These are phyloP conservation scores for Saccostrea cuccullata DNA, from an alignment of 1,140 invertebrate genomes.

Conservation along the genomic window DNA sequence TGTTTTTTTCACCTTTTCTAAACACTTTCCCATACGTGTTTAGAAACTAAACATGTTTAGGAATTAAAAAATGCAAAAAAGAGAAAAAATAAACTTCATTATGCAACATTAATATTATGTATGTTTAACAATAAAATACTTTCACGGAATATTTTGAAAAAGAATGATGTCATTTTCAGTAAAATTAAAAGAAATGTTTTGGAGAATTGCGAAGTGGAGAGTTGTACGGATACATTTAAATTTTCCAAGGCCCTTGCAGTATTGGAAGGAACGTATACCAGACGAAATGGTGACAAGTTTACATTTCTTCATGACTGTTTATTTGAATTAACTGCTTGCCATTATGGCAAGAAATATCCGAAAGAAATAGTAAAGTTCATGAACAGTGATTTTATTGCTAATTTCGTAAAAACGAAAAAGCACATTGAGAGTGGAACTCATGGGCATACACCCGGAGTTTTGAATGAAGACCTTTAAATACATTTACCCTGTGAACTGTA, in stretches of 20 bases:
- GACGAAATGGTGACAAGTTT: background rate
- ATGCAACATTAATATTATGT: background rate
- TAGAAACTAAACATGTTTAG: too few species aligned
- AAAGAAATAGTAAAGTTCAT: background rate
- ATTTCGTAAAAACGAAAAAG: background rate
- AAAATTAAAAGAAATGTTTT: background rate
- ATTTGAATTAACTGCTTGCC: constrained; percentile 30
- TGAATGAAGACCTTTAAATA: background rate
- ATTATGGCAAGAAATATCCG: constrained; percentile 21
- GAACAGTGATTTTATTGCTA: background rate
- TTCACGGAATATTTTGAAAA: background rate
- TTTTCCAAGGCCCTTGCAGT: background rate
- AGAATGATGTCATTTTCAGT: background rate
- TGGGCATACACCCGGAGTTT: background rate
- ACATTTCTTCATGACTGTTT: constrained; percentile 18
- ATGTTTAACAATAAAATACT: background rate
- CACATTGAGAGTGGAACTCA: background rate
- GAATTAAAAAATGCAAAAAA: background rate
- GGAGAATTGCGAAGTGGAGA: background rate
- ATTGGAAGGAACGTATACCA: background rate
- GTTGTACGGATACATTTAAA: background rate
- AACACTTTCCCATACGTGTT: too few species aligned
- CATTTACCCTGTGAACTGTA: background rate
- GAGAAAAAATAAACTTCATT: background rate
- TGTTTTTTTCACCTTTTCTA: background rate